Evolutionary conservation across 2,888 invertebrate genomes (phyloP).

Genomic region (Bunonema sp.): DNA sequence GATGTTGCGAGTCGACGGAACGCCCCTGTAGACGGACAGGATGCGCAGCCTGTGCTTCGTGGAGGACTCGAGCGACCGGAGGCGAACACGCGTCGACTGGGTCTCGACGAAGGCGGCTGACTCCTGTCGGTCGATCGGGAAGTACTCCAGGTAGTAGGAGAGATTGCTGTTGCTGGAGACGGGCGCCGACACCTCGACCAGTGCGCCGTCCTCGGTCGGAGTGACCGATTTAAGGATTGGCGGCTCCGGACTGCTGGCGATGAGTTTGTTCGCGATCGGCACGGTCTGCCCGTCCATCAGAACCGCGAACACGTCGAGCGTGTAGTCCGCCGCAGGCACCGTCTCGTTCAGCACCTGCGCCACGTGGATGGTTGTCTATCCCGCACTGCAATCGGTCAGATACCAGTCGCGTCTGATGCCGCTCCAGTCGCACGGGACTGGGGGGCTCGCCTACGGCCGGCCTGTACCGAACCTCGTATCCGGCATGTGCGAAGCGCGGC

Average conservation of each 20-base stretch:
- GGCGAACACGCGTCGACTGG: conserved; percentile 20
- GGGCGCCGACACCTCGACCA: conserved; percentile 29
- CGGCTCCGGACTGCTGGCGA: conserved; percentile 25
- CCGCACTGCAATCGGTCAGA: too few relatives aligned
- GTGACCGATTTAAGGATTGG: conserved; percentile 28
- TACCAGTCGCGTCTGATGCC: too few relatives aligned
- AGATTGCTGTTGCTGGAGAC: conserved; percentile 2
- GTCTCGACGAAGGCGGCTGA: conserved; percentile 31
- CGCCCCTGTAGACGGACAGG: conserved; percentile 16
- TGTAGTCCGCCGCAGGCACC: conserved; percentile 31
- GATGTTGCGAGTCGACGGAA: conserved; percentile 19
- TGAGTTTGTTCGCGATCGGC: conserved; percentile 17
- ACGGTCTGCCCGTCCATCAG: conserved; percentile 16
- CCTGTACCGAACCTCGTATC: too few relatives aligned
- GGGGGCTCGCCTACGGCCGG: too few relatives aligned
- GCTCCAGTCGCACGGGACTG: too few relatives aligned
- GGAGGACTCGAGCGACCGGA: conserved; percentile 24
- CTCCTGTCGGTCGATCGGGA: conserved; percentile 25
- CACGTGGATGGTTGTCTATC: too few relatives aligned
- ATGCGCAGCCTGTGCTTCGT: conserved; percentile 21
- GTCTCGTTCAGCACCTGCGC: conserved; percentile 35
- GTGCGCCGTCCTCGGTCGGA: conserved; percentile 25
- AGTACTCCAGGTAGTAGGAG: conserved; percentile 21
- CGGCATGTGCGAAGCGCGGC: too few relatives aligned
- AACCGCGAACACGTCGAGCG: conserved; percentile 21